phyloP scores from a whole-genome alignment of 2,113 vertebrate genomes.

The Bucco capensis region DNA sequence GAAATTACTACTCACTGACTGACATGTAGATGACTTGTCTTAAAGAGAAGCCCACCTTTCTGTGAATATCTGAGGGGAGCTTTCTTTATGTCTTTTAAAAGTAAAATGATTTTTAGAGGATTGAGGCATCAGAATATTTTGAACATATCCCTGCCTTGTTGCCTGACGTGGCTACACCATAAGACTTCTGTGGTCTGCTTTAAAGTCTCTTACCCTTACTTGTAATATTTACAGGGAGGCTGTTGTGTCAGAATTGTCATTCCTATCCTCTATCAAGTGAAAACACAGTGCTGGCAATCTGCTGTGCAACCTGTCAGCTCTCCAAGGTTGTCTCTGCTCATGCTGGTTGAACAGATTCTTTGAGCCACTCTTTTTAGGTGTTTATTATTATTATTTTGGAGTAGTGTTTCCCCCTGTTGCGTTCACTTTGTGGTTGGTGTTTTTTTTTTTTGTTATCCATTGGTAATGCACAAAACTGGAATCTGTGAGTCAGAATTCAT shows the following conservation, averaged over 20 bases:
- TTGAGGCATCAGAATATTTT: background rate
- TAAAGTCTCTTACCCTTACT: background rate
- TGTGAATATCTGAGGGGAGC: background rate
- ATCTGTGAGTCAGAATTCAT: background rate
- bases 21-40: background rate
- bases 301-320: conserved; percentile 22
- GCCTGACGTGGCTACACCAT: background rate
- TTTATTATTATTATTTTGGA: background rate
- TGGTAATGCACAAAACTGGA: background rate
- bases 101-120: background rate
- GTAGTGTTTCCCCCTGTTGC: background rate
- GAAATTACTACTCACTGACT: background rate
- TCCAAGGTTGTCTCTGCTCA: background rate
- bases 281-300: conserved; percentile 11
- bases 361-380: background rate
- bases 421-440: too few relatives aligned
- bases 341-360: conserved; percentile 27
- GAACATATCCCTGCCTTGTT: background rate
- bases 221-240: background rate
- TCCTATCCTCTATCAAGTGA: background rate
- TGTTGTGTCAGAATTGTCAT: background rate
- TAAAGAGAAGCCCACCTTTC: background rate
- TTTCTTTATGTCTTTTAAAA: background rate
- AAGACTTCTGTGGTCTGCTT: background rate
- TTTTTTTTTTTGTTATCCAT: background rate